A percentile compares a stretch with the other conserved stretches of the same genome.
phyloP scores from a whole-genome alignment of 23 tunicate species.

The Ascidia mentula region DNA sequence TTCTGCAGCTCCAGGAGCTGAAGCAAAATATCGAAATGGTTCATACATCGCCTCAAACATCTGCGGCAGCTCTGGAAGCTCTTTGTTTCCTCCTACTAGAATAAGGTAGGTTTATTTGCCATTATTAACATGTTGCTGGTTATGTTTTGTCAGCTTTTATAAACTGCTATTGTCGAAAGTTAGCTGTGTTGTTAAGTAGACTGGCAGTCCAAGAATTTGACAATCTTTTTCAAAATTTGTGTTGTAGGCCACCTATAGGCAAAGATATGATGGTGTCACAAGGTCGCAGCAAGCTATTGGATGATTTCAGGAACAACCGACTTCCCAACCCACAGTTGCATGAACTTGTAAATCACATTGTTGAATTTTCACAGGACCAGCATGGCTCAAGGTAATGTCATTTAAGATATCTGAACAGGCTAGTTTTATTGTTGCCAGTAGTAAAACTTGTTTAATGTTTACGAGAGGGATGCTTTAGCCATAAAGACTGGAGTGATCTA shows the following conservation, averaged over 20 bases:
- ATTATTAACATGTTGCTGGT: too few relatives aligned
- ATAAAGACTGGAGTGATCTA: too few relatives aligned
- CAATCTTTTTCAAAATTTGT: neutral
- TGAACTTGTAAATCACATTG: conserved; percentile 91
- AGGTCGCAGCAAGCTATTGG: conserved; percentile 88
- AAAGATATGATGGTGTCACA: conserved; percentile 54
- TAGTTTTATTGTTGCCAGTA: too few relatives aligned
- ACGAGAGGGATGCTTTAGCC: too few relatives aligned
- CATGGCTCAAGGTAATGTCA: conserved; percentile 98
- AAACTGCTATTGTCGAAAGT: too few relatives aligned
- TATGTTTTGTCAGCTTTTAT: too few relatives aligned
- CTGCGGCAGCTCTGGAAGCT: conserved; percentile 85
- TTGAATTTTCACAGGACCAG: conserved; percentile 98
- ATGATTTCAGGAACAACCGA: conserved; percentile 97
- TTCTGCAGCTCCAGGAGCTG: conserved; percentile 97
- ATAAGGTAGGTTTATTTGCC: conserved; percentile 68
- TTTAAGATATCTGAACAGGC: too few relatives aligned
- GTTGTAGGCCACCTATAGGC: conserved; percentile 35
- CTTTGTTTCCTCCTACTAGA: conserved; percentile 80
- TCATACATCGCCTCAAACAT: conserved; percentile 47
- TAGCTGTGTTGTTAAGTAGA: neutral
- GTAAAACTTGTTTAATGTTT: too few relatives aligned
- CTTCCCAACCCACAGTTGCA: conserved; percentile 90
- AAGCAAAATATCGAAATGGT: conserved; percentile 77
- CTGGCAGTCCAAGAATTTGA: neutral